Base-by-base conservation (phyloP, 2,113 vertebrate species). In the Regulus satrapa region DNA sequence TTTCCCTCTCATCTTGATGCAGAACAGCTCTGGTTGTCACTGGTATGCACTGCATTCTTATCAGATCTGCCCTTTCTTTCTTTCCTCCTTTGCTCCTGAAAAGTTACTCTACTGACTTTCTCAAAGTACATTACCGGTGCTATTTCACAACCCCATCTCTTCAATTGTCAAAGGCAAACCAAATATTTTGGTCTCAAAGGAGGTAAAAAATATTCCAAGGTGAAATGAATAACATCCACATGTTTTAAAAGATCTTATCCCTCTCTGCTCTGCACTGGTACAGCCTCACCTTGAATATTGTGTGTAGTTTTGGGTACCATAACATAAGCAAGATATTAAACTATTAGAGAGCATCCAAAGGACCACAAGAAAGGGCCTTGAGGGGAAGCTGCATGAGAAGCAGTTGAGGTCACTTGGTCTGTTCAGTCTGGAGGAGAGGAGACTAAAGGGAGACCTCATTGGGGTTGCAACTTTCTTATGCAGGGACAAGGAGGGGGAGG, bases 101-200 rank as follows among this genome's bases (percentile, higher is more conserved):
- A 92, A 93, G 64, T 96, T 94, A 61, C 63, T 92, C 73, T 78
- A 73, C 79, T 87, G 76, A 79, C 62, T 93, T 83, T 89, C 59
- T 69, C 43, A 51, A 56, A 92, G 72, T 72, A 55, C 25, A 28
- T 93, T 93, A 80, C 51, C 80, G 55, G 38, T 31, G 51, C 13
- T 75, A 31, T 97, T 98, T 97, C 95, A 91, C 94, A 97, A 79
- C 40, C 28, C 51, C 85, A 94, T 90, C 81, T 71, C 74, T 95
- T 95, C 79, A 92, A 66, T 63, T 95, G 86, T 88, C 88, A 89
- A 93, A 79, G 71, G 75, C 67, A 81, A 76, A 19, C 63, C 91
- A 96, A 96, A 68, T 54, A 72, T 66, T 52, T 91, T 74, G 55
- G 55, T 82, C 48, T 94, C 40, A 72, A 80, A 81, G 61, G 36